Percentiles rank a stretch among this genome's conserved stretches.
Evolutionary conservation across 2,113 vertebrate genomes (phyloP).

Genomic region (Asarcornis scutulata): DNA sequence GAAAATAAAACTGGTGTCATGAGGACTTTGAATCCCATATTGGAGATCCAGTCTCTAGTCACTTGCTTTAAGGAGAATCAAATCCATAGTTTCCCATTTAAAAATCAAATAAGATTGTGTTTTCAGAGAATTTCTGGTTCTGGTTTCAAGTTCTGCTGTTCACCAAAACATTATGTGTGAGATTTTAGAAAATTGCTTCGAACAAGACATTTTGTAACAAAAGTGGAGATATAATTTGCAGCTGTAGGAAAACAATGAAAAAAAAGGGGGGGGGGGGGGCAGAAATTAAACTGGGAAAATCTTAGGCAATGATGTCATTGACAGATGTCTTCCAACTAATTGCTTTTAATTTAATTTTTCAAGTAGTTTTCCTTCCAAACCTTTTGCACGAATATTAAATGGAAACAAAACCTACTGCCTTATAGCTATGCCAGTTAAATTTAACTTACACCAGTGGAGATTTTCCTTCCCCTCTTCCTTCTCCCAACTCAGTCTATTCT

Average conservation of each 20-base stretch:
- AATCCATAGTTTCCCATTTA: background rate
- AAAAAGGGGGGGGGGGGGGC: background rate
- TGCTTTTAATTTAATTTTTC: constrained; percentile 3
- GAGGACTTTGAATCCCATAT: background rate
- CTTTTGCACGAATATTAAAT: background rate
- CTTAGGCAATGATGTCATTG: background rate
- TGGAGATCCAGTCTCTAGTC: background rate
- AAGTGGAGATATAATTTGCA: background rate
- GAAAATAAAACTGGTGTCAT: background rate
- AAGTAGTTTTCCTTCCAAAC: background rate
- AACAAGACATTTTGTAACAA: background rate
- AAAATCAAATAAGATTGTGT: background rate
- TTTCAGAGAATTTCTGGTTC: background rate
- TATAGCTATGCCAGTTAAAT: background rate
- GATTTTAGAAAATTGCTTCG: background rate
- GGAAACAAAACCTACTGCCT: background rate
- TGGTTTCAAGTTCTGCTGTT: background rate
- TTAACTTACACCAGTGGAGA: background rate
- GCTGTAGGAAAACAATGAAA: background rate
- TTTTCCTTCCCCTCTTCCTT: background rate
- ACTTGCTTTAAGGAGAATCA: background rate
- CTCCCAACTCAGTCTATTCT: background rate
- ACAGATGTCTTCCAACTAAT: background rate
- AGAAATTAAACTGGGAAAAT: background rate
- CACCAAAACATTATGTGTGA: background rate